These are phyloP conservation scores for Atlantisia rogersi DNA, from an alignment of 2,113 vertebrate species.

Conservation along the genomic window DNA sequence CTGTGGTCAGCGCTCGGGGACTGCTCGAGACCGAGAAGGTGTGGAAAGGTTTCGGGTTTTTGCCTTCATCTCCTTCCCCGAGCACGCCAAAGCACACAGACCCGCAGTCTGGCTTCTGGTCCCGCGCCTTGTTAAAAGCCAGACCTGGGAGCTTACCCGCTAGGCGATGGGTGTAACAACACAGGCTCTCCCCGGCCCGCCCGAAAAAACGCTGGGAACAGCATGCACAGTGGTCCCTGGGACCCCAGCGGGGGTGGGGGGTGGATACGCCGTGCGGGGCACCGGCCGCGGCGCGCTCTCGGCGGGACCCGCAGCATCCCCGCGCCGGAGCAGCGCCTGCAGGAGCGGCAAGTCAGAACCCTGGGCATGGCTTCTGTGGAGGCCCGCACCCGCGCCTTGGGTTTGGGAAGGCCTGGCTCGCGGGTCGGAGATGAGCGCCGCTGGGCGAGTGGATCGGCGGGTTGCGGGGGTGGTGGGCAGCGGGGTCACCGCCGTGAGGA, in stretches of 20 bases:
- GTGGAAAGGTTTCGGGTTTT: background rate
- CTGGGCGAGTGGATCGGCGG: no score
- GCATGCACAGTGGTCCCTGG: fast-evolving
- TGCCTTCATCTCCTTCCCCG: background rate
- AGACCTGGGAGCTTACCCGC: background rate
- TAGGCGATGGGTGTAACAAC: background rate
- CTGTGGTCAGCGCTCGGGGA: background rate
- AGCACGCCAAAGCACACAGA: background rate
- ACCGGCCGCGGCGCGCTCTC: fast-evolving
- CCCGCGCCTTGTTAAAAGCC: background rate
- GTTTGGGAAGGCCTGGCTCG: background rate
- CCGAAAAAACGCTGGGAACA: fast-evolving
- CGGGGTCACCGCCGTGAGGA: fast-evolving
- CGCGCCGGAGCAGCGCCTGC: fast-evolving
- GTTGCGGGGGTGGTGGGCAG: background rate
- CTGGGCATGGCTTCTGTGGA: fast-evolving
- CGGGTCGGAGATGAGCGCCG: fast-evolving
- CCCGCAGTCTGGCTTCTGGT: fast-evolving
- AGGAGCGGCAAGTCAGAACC: background rate
- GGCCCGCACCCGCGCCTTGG: fast-evolving
- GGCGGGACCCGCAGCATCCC: fast-evolving
- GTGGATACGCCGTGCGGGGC: background rate
- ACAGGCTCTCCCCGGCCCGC: background rate
- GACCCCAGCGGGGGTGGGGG: background rate
- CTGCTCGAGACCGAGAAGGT: background rate